Conservation (phyloP, 2,797 vertebrate genomes). For the Pseudomugil gertrudae region DNA sequence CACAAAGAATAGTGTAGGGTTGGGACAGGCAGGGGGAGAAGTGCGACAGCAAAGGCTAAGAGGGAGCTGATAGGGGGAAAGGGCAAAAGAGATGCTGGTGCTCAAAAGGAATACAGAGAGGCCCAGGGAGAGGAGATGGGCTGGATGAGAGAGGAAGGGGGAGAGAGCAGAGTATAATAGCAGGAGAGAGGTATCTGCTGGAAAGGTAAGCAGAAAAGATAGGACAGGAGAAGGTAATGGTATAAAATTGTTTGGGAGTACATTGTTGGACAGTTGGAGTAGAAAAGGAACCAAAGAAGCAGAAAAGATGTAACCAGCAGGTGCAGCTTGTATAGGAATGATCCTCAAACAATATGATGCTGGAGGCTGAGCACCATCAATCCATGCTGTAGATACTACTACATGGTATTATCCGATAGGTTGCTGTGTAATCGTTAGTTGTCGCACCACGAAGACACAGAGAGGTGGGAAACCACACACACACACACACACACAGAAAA, state of each 20-base stretch:
- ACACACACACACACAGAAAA: too few species aligned
- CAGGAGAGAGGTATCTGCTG: constrained; percentile 35
- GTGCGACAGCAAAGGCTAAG: constrained; percentile 40
- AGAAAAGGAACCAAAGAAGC: constrained; percentile 4
- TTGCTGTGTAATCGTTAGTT: constrained; percentile 44
- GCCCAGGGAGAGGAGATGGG: constrained; percentile 33
- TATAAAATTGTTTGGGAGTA: constrained; percentile 31
- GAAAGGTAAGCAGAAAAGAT: constrained; percentile 46
- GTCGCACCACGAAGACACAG: constrained; percentile 48
- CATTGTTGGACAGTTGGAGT: constrained; percentile 3
- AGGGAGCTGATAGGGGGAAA: constrained; percentile 28
- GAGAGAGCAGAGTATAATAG: constrained; percentile 23
- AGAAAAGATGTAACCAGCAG: constrained; percentile 28
- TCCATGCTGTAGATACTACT: constrained; percentile 37
- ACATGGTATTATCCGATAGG: constrained; percentile 42
- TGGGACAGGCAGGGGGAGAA: background rate
- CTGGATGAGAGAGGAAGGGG: constrained; percentile 28
- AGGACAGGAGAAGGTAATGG: constrained; percentile 42
- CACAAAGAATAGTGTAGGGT: background rate
- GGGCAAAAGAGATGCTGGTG: constrained; percentile 23
- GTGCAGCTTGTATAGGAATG: constrained; percentile 38
- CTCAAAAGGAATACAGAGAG: constrained; percentile 41
- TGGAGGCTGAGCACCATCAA: constrained; percentile 39
- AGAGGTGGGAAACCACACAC: constrained; percentile 19
- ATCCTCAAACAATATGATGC: constrained; percentile 41